phyloP scores from a whole-genome alignment of 2,113 vertebrate species.

The Macroglossus sobrinus region DNA sequence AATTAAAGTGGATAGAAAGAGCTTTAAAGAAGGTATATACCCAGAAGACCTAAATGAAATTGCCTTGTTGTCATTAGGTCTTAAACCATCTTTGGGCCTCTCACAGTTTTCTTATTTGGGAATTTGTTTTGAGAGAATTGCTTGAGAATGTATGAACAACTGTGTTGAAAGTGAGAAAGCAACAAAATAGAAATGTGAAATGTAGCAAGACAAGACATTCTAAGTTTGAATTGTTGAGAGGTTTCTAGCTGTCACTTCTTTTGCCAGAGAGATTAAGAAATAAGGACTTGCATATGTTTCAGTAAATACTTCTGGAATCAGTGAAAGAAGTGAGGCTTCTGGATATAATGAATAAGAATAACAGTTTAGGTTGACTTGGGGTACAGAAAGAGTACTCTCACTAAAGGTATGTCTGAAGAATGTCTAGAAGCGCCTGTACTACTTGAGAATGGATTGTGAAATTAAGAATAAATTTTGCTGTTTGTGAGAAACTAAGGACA shows the following conservation, averaged over 20 bases:
- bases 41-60: background rate
- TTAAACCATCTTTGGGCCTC: background rate
- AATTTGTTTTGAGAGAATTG: conserved; percentile 2
- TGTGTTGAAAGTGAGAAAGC: background rate
- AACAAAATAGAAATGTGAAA: background rate
- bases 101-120: conserved; percentile 12
- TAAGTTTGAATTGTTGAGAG: background rate
- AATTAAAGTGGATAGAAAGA: background rate
- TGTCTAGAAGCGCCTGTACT: background rate
- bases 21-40: background rate
- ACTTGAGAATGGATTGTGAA: background rate
- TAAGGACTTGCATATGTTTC: background rate
- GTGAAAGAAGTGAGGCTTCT: background rate
- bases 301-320: background rate
- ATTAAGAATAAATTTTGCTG: background rate
- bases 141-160: background rate
- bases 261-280: background rate
- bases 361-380: background rate
- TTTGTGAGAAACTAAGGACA: background rate
- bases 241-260: background rate
- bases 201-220: background rate
- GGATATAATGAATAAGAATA: background rate
- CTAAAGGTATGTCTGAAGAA: background rate
- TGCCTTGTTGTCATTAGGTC: background rate
- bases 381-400: background rate